A percentile compares a stretch with the other conserved stretches of the same genome.
These are phyloP conservation scores for Cossypha heuglini DNA, from an alignment of 2,797 vertebrate species.

Conservation along the genomic window DNA sequence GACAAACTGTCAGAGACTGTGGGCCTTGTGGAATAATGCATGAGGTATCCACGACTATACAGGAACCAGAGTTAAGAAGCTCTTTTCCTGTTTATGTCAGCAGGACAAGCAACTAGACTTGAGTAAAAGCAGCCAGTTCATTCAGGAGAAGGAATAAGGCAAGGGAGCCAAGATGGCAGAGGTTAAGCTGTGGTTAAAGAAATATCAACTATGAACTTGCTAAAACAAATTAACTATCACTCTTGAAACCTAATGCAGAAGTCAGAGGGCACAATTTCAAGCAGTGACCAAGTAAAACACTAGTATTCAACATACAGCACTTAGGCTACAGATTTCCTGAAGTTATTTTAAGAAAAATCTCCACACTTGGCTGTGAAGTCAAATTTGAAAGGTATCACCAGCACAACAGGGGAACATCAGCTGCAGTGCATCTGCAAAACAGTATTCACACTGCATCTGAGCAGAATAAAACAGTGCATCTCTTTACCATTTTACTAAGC, in stretches of 20 bases:
- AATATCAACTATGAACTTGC: background rate
- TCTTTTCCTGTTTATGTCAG: background rate
- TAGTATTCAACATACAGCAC: background rate
- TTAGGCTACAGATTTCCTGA: background rate
- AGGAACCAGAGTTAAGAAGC: background rate
- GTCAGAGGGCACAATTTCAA: background rate
- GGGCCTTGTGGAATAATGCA: background rate
- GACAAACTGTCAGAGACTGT: background rate
- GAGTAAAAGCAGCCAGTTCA: background rate
- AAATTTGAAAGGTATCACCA: background rate
- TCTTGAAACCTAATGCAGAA: background rate
- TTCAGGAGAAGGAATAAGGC: background rate
- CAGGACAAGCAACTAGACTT: background rate
- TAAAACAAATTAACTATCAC: background rate
- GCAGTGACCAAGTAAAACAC: background rate
- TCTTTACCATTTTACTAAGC: background rate
- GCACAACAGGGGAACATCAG: background rate
- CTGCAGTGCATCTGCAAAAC: background rate
- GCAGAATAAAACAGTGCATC: background rate
- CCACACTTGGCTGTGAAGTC: background rate
- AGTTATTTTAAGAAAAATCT: background rate
- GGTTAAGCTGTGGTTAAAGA: background rate
- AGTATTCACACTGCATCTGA: background rate
- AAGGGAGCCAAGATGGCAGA: background rate
- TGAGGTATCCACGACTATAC: fast-evolving